Conservation (phyloP, 2,888 invertebrate genomes). For the Choreutis nemorana region DNA sequence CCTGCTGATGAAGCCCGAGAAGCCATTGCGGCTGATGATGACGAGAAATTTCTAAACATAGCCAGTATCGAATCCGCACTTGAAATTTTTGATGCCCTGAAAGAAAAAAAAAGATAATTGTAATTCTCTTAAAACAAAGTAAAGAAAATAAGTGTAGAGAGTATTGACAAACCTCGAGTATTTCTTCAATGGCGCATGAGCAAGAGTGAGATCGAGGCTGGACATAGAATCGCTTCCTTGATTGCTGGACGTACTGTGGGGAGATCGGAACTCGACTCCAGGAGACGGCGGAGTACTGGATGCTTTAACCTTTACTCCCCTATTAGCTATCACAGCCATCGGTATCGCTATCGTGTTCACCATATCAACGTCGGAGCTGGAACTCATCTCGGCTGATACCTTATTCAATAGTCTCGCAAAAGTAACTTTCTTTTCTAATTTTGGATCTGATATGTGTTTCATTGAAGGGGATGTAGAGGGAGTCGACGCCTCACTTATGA, state of each 20-base stretch:
- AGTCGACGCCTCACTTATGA: conserved; percentile 59
- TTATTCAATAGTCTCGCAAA: conserved; percentile 77
- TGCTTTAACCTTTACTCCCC: conserved; percentile 44
- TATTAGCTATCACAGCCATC: conserved; percentile 50
- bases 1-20: conserved; percentile 70
- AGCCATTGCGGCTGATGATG: conserved; percentile 67
- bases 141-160: background rate
- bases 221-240: conserved; percentile 82
- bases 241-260: conserved; percentile 77
- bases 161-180: conserved; percentile 48
- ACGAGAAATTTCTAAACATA: conserved; percentile 79
- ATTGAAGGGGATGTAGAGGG: conserved; percentile 64
- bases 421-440: conserved; percentile 80
- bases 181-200: conserved; percentile 66
- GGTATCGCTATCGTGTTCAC: conserved; percentile 58
- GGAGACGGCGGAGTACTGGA: conserved; percentile 72
- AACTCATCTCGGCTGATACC: conserved; percentile 81
- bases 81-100: conserved; percentile 70
- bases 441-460: conserved; percentile 70
- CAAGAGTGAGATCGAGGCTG: conserved; percentile 72
- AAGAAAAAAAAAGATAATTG: conserved; percentile 8
- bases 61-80: conserved; percentile 83
- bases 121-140: background rate
- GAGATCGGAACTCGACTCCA: conserved; percentile 66
- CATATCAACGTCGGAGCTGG: conserved; percentile 74